Evolutionary conservation across 2,797 vertebrate genomes (phyloP).

Genomic region (Pelochelys cantorii): DNA sequence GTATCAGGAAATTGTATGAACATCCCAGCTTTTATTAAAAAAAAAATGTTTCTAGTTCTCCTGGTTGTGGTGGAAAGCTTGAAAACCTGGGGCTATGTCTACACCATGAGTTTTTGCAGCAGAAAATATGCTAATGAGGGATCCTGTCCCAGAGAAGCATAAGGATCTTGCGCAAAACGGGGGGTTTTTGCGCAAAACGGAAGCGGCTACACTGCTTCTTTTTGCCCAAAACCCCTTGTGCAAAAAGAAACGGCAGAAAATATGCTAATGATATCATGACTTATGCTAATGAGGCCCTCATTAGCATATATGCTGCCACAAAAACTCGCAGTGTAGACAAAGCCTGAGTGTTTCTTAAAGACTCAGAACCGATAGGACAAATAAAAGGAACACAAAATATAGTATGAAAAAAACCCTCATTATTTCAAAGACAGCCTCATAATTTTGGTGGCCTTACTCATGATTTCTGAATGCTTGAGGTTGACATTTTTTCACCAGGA

Average conservation of each 20-base stretch:
- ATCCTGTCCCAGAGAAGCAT: no score
- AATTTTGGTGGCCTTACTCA: constrained; percentile 33
- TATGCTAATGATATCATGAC: no score
- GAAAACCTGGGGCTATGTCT: background rate
- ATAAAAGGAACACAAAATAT: constrained; percentile 32
- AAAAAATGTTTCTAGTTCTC: constrained; percentile 25
- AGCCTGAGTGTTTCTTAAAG: constrained; percentile 30
- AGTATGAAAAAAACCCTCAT: background rate
- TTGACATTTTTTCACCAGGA: constrained; percentile 25
- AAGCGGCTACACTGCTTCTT: no score
- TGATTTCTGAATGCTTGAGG: constrained; percentile 13
- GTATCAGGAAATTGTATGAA: constrained; percentile 41
- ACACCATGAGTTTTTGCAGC: no score
- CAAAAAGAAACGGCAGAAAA: no score
- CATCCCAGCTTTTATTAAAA: constrained; percentile 40
- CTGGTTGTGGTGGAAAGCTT: constrained; percentile 24
- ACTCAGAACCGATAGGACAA: constrained; percentile 23
- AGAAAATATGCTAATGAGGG: no score
- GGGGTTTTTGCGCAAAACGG: no score
- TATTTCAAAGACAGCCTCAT: constrained; percentile 24
- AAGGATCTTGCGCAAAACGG: no score
- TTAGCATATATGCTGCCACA: no score
- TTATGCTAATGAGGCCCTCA: no score
- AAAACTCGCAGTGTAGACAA: no score
- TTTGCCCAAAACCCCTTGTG: no score